Evolutionary conservation across 2,113 vertebrate species (phyloP).

Genomic region (Fulmarus glacialis): DNA sequence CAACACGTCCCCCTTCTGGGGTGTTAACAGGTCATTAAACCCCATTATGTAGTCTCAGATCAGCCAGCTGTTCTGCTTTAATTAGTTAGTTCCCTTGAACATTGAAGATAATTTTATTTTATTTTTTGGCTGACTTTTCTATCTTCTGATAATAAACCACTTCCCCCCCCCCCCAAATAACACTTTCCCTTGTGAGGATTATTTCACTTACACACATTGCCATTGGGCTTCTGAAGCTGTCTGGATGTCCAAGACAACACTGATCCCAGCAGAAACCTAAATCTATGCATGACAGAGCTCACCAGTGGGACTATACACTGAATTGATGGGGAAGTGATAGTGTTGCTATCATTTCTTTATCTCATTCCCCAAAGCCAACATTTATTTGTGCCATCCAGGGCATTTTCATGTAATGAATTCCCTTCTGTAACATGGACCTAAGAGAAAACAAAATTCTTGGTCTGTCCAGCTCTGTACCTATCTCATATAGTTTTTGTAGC

Average conservation of each 20-base stretch:
- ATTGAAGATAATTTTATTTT: background rate
- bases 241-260: background rate
- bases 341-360: background rate
- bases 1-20: fast-evolving
- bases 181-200: background rate
- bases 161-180: background rate
- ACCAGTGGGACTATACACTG: fast-evolving
- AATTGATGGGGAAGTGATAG: background rate
- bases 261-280: background rate
- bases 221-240: background rate
- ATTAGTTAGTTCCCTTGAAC: background rate
- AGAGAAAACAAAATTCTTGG: background rate
- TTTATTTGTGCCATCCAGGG: background rate
- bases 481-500: background rate
- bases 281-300: background rate
- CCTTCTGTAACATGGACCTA: background rate
- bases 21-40: background rate
- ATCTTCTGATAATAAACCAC: background rate
- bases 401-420: background rate
- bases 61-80: background rate
- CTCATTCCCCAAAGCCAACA: background rate
- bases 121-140: background rate
- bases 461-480: background rate
- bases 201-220: background rate
- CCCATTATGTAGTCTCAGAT: background rate